Evolutionary conservation across 1,140 invertebrate species (phyloP).

Genomic region (Pseudomyrmex cubaensis): DNA sequence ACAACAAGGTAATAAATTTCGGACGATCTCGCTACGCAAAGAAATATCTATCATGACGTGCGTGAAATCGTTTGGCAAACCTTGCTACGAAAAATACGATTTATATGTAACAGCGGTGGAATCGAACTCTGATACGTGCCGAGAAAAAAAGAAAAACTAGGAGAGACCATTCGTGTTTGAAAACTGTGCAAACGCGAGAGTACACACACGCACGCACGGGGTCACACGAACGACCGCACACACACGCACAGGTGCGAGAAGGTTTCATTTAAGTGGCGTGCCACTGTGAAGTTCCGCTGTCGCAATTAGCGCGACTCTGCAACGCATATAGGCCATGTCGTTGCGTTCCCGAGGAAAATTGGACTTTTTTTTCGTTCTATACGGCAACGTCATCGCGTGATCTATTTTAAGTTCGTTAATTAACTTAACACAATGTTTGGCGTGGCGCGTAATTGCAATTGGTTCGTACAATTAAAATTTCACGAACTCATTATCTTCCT

Average conservation of each 20-base stretch:
- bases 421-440: too few species aligned
- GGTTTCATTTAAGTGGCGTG: slow-evolving; percentile 28
- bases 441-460: too few species aligned
- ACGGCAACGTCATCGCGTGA: slow-evolving; percentile 11
- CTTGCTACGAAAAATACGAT: neutral
- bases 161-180: neutral
- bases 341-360: slow-evolving; percentile 25
- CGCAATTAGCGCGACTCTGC: slow-evolving; percentile 42
- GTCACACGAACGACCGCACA: neutral
- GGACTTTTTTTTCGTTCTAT: neutral
- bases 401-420: neutral
- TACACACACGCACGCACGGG: neutral
- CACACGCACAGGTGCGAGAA: slow-evolving; percentile 16
- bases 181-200: too few species aligned
- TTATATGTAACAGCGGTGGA: neutral
- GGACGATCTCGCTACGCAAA: too few species aligned
- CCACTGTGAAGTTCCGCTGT: neutral
- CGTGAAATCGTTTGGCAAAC: too few species aligned
- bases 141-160: neutral
- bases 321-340: neutral
- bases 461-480: too few species aligned
- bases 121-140: neutral
- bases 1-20: too few species aligned
- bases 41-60: too few species aligned
- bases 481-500: too few species aligned